Evolutionary conservation across 2,888 invertebrate genomes (phyloP).

Genomic region (Polyploca ridens): DNA sequence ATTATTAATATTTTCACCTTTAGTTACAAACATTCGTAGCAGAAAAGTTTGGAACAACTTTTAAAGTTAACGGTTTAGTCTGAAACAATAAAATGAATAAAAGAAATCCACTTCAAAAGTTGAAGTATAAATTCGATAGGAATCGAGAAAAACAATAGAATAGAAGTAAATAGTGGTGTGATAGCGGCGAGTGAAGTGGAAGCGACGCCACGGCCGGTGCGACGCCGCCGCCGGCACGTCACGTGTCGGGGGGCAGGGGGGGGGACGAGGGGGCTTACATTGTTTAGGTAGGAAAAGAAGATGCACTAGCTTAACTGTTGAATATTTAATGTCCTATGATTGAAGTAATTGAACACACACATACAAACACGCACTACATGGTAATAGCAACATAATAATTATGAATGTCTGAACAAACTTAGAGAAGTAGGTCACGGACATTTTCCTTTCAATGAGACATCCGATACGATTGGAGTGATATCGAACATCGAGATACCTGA

Average conservation of each 20-base stretch:
- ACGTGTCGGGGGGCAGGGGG: too few relatives aligned
- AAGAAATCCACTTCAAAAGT: neutral
- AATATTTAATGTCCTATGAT: too few relatives aligned
- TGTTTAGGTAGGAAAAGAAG: too few relatives aligned
- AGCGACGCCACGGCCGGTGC: too few relatives aligned
- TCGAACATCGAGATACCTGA: neutral
- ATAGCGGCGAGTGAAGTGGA: neutral
- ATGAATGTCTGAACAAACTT: neutral
- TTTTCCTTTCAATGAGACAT: neutral
- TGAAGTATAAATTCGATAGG: conserved; percentile 7
- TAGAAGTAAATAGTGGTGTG: neutral
- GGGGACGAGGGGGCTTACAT: too few relatives aligned
- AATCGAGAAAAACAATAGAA: neutral
- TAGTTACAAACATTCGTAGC: neutral
- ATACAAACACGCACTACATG: too few relatives aligned
- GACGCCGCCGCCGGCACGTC: too few relatives aligned
- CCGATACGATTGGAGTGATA: neutral
- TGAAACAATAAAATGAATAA: neutral
- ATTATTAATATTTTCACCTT: too few relatives aligned
- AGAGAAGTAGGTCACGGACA: neutral
- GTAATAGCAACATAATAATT: too few relatives aligned
- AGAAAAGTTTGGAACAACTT: neutral
- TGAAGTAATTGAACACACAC: too few relatives aligned
- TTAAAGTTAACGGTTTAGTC: neutral
- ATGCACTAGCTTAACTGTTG: too few relatives aligned